Percentiles rank a stretch among this genome's conserved stretches.
These are phyloP conservation scores for Diachasma alloeum DNA, from an alignment of 1,140 invertebrate genomes.

Conservation along the genomic window DNA sequence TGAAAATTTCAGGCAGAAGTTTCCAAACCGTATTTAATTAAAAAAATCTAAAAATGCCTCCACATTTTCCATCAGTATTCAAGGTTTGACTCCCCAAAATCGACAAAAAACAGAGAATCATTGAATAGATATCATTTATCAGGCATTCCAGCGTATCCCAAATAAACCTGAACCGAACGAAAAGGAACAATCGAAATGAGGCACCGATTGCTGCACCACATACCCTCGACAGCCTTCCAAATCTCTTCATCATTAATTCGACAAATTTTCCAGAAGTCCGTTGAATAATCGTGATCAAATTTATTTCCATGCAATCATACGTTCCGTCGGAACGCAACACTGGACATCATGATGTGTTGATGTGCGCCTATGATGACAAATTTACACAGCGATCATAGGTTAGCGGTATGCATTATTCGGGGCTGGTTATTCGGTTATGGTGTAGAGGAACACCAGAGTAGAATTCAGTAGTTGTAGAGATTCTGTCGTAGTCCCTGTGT, in stretches of 20 bases:
- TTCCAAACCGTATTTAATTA: too few species aligned
- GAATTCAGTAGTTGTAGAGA: too few species aligned
- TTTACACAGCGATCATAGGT: slow-evolving; percentile 65
- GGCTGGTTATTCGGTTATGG: slow-evolving; percentile 54
- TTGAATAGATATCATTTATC: too few species aligned
- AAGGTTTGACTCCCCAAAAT: too few species aligned
- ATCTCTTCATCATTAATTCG: neutral
- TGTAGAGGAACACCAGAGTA: slow-evolving; percentile 27
- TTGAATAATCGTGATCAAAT: slow-evolving; percentile 44
- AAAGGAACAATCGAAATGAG: too few species aligned
- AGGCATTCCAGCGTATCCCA: too few species aligned
- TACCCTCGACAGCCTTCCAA: neutral
- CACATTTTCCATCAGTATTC: too few species aligned
- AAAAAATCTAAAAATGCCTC: too few species aligned
- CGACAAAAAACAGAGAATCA: too few species aligned
- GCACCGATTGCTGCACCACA: too few species aligned
- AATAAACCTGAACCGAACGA: too few species aligned
- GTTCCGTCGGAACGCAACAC: slow-evolving; percentile 61
- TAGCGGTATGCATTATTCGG: slow-evolving; percentile 58
- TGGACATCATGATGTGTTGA: slow-evolving; percentile 58
- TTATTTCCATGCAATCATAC: slow-evolving; percentile 64
- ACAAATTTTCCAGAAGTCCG: neutral
- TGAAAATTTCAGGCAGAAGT: too few species aligned
- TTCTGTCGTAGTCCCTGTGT: neutral
- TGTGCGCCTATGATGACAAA: slow-evolving; percentile 59